These are phyloP conservation scores for Melanerpes aurifrons DNA, from an alignment of 2,113 vertebrate species.

Conservation along the genomic window DNA sequence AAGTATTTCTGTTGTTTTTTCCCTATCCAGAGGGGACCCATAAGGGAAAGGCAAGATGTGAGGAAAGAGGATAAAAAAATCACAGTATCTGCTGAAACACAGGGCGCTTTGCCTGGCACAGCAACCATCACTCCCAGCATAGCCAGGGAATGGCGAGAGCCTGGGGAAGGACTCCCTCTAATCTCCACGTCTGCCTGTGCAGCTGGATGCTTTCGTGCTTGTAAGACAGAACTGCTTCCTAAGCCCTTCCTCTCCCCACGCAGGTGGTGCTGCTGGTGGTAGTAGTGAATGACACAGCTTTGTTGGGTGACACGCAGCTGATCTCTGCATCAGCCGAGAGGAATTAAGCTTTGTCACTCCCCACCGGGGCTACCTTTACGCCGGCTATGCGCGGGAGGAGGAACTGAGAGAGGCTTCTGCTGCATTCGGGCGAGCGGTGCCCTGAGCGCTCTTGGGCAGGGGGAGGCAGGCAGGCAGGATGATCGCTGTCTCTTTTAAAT, in stretches of 20 bases:
- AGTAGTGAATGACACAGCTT: slow-evolving; percentile 77
- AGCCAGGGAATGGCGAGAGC: not conserved
- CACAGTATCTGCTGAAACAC: not conserved
- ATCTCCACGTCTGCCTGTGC: not conserved
- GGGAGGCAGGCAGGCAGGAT: slow-evolving; percentile 83
- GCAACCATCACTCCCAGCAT: slow-evolving; percentile 12
- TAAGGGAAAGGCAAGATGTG: not conserved
- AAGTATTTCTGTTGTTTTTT: too few species aligned
- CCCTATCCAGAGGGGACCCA: not conserved
- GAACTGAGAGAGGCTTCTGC: slow-evolving; percentile 82
- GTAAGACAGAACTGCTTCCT: slow-evolving; percentile 58
- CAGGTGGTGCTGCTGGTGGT: slow-evolving; percentile 54
- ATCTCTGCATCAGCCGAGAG: slow-evolving; percentile 82
- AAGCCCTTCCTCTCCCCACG: slow-evolving; percentile 59
- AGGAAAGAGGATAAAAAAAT: not conserved
- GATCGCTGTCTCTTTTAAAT: slow-evolving; percentile 99
- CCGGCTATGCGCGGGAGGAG: slow-evolving; percentile 78
- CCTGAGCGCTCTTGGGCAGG: slow-evolving; percentile 73
- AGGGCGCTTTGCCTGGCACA: slow-evolving; percentile 54
- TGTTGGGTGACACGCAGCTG: slow-evolving; percentile 76
- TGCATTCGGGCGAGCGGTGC: slow-evolving; percentile 77
- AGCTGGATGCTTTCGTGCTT: slow-evolving; percentile 66
- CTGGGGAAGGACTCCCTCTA: slow-evolving; percentile 47
- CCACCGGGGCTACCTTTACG: slow-evolving; percentile 79
- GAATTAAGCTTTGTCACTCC: slow-evolving; percentile 84